Evolutionary conservation across 2,888 invertebrate species (phyloP).

Genomic region (Glyphotaelius pellucidus): DNA sequence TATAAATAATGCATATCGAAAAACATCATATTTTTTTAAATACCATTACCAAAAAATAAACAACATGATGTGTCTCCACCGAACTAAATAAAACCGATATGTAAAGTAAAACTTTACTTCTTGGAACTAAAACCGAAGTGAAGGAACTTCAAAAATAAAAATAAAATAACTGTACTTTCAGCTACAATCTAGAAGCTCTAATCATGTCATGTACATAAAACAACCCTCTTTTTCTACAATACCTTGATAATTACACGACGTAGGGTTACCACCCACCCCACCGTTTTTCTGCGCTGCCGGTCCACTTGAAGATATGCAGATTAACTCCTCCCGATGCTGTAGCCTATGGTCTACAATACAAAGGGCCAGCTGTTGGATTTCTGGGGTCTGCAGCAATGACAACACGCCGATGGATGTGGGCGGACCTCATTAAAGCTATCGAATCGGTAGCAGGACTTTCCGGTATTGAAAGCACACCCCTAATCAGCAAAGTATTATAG

Average conservation of each 20-base stretch:
- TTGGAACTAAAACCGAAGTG: no score
- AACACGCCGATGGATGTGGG: slow-evolving; percentile 1
- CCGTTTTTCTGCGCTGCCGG: background rate
- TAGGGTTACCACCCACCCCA: background rate
- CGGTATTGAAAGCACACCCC: slow-evolving; percentile 8
- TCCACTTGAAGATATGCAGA: slow-evolving; percentile 32
- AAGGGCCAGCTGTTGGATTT: slow-evolving; percentile 15
- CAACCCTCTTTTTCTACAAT: background rate
- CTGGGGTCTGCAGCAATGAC: background rate
- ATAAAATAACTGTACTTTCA: background rate
- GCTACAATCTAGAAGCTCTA: background rate
- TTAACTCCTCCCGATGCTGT: background rate
- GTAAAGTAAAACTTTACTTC: no score
- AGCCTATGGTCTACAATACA: background rate
- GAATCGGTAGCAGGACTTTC: slow-evolving; percentile 7
- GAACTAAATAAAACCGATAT: no score
- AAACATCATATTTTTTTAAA: no score
- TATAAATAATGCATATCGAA: no score
- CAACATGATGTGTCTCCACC: no score
- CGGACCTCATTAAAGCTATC: slow-evolving; percentile 27
- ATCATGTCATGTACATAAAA: background rate
- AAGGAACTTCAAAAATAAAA: background rate
- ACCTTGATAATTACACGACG: background rate
- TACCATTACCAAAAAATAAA: no score
- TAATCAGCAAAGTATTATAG: background rate